A percentile compares a stretch with the other conserved stretches of the same genome.
Evolutionary conservation across 2,797 vertebrate genomes (phyloP).

Genomic region (Remorina albescens): DNA sequence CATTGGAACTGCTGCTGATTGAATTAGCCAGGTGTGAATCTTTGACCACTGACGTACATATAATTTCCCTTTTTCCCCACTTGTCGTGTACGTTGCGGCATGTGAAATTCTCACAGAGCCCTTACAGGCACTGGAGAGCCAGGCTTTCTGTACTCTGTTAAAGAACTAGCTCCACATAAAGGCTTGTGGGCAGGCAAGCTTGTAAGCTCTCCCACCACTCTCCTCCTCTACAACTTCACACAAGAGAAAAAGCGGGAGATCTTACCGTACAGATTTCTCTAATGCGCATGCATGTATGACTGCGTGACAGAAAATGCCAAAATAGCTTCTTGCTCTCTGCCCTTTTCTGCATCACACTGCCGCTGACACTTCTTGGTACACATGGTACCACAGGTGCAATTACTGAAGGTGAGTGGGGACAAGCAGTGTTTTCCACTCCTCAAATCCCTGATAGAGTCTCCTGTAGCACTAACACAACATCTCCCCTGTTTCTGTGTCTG

Average conservation of each 20-base stretch:
- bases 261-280: conserved; percentile 14
- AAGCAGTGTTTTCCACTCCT: conserved; percentile 58
- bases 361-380: conserved; percentile 19
- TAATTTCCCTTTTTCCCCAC: conserved; percentile 57
- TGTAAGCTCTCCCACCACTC: conserved; percentile 68
- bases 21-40: conserved; percentile 59
- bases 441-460: conserved; percentile 71
- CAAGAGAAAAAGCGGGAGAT: background rate
- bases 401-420: conserved; percentile 61
- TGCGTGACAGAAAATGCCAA: conserved; percentile 30
- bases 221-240: conserved; percentile 37
- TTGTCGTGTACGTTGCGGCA: conserved; percentile 41
- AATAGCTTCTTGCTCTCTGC: conserved; percentile 8
- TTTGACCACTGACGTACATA: conserved; percentile 48
- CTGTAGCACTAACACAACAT: conserved; percentile 75
- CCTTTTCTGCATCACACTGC: conserved; percentile 10
- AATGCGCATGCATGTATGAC: background rate
- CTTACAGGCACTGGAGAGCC: conserved; percentile 17
- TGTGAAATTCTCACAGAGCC: conserved; percentile 45
- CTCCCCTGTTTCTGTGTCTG: conserved; percentile 66
- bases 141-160: conserved; percentile 55
- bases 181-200: conserved; percentile 62
- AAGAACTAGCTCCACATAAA: conserved; percentile 61
- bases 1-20: conserved; percentile 28
- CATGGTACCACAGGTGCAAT: conserved; percentile 57